phyloP scores from a whole-genome alignment of 2,113 vertebrate species.

The Lampris megalopsis region DNA sequence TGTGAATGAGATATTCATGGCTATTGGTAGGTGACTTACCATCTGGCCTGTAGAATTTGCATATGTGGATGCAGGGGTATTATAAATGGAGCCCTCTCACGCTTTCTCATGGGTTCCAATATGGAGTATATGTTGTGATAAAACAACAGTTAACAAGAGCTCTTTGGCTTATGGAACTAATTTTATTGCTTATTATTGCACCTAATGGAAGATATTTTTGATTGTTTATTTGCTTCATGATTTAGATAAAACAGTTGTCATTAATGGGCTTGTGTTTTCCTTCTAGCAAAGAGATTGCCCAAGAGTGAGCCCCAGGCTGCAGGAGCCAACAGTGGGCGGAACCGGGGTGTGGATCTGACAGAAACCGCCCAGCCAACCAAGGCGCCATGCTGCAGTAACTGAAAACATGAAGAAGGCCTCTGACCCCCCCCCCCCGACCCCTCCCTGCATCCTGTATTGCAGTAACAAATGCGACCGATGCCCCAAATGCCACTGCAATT shows the following conservation, averaged over 20 bases:
- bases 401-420: constrained; percentile 66
- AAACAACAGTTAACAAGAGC: not conserved
- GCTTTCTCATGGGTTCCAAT: not conserved
- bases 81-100: not conserved
- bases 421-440: constrained; percentile 5
- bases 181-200: not conserved
- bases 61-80: not conserved
- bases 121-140: not conserved
- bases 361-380: constrained; percentile 92
- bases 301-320: constrained; percentile 94
- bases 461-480: constrained; percentile 72
- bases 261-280: not conserved
- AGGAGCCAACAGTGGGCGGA: constrained; percentile 87
- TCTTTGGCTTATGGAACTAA: not conserved
- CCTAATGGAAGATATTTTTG: not conserved
- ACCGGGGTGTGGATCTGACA: constrained; percentile 94
- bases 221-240: not conserved
- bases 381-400: constrained; percentile 96
- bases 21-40: constrained; percentile 89
- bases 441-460: constrained; percentile 47
- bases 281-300: constrained; percentile 92
- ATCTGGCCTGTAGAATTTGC: not conserved
- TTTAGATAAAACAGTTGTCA: not conserved
- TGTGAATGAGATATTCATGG: constrained; percentile 99
- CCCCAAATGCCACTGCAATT: constrained; percentile 73